A percentile compares a stretch with the other conserved stretches of the same genome.
Evolutionary conservation across 2,888 invertebrate genomes (phyloP).

Genomic region (Cerastis rubricosa): DNA sequence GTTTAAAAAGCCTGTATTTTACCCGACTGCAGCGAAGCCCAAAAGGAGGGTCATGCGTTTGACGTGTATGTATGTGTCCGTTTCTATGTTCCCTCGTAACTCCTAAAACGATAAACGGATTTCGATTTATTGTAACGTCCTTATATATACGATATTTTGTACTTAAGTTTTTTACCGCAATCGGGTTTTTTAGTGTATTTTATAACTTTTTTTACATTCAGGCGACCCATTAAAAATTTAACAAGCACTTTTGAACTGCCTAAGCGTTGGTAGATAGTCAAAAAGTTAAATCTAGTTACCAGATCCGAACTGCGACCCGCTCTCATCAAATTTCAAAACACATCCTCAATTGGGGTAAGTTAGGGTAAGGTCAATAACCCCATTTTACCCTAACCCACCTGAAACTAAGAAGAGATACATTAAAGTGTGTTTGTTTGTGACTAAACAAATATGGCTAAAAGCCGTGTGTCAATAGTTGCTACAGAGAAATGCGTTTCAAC

Average conservation of each 20-base stretch:
- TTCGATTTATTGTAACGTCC: too few species aligned
- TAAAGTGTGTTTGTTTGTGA: slow-evolving; percentile 54
- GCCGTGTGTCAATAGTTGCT: slow-evolving; percentile 63
- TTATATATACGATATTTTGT: too few species aligned
- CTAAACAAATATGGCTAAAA: slow-evolving; percentile 66
- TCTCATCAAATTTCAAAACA: slow-evolving; percentile 40
- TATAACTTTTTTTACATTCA: not conserved
- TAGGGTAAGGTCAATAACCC: slow-evolving; percentile 13
- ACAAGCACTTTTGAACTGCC: not conserved
- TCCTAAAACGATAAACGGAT: too few species aligned
- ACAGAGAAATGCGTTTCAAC: slow-evolving; percentile 55
- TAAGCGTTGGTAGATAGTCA: not conserved
- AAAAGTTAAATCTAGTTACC: not conserved
- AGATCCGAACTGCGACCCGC: too few species aligned
- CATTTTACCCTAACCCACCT: slow-evolving; percentile 11
- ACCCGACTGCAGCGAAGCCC: too few species aligned
- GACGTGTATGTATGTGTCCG: too few species aligned
- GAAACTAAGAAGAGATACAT: slow-evolving; percentile 49
- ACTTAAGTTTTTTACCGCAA: too few species aligned
- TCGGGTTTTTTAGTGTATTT: too few species aligned
- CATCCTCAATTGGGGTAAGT: not conserved
- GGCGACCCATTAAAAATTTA: not conserved
- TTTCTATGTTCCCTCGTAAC: too few species aligned
- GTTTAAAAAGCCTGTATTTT: not conserved
- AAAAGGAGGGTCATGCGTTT: too few species aligned